Evolutionary conservation across 2,888 invertebrate genomes (phyloP).

Genomic region (Taphrorychus bicolor): DNA sequence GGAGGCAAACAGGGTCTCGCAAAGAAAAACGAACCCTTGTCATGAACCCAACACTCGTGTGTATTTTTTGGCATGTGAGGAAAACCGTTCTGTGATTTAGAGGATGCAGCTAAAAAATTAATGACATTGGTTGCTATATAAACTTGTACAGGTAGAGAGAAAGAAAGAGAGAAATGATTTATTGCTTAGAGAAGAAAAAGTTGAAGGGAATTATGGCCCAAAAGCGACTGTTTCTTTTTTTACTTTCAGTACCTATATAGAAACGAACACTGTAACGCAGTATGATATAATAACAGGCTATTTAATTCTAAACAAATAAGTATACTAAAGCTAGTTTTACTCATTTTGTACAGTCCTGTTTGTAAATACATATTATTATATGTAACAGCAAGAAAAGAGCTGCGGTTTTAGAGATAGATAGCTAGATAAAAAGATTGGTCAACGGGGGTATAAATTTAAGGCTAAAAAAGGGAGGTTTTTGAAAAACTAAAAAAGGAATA

Average conservation of each 20-base stretch:
- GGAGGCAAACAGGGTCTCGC: slow-evolving; percentile 32
- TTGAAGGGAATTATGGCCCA: not conserved
- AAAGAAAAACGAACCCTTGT: slow-evolving; percentile 15
- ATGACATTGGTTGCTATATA: slow-evolving; percentile 28
- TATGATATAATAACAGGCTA: not conserved
- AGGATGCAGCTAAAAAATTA: slow-evolving; percentile 36
- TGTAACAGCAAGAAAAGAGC: too few species aligned
- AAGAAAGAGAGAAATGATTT: slow-evolving; percentile 10
- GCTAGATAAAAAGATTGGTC: not conserved
- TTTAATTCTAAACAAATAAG: not conserved
- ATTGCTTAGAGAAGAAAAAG: not conserved
- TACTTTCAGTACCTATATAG: not conserved
- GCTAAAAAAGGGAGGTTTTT: not conserved
- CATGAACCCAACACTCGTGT: slow-evolving; percentile 9
- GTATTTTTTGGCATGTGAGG: slow-evolving; percentile 27
- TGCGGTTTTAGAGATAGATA: not conserved
- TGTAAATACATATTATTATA: not conserved
- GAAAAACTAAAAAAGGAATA: not conserved
- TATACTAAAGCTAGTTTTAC: not conserved
- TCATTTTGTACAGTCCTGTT: not conserved
- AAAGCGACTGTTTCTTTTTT: not conserved
- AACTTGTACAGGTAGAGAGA: slow-evolving; percentile 36
- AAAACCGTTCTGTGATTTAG: slow-evolving; percentile 40
- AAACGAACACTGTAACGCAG: not conserved
- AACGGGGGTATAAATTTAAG: not conserved